phyloP scores from a whole-genome alignment of 1,140 invertebrate species.

The Macrostomum lignano region DNA sequence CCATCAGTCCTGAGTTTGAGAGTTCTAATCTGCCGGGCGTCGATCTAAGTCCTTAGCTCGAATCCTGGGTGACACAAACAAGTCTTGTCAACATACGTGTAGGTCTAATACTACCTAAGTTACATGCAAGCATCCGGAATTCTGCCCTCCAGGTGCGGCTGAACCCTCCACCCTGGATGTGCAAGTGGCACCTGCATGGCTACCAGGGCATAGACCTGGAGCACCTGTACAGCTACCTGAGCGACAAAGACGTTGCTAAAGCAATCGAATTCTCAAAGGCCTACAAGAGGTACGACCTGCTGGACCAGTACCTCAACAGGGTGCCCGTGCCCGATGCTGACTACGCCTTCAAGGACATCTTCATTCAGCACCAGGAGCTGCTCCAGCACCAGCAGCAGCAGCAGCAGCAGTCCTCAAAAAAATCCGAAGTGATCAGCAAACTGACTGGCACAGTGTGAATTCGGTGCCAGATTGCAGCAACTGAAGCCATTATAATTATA shows the following conservation, averaged over 20 bases:
- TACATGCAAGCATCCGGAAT: no score
- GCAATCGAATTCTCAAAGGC: no score
- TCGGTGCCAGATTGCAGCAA: no score
- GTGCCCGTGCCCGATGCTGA: not conserved
- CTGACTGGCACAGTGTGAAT: no score
- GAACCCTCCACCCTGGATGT: not conserved
- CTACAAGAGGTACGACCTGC: constrained; percentile 1
- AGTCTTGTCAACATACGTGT: no score
- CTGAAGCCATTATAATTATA: no score
- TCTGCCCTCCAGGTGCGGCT: not conserved
- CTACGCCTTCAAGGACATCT: not conserved
- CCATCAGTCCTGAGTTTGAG: no score
- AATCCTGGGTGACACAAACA: no score
- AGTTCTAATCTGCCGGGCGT: no score
- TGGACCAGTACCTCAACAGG: not conserved
- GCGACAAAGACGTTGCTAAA: not conserved
- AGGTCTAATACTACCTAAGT: no score
- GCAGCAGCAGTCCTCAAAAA: not conserved
- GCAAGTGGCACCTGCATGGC: not conserved
- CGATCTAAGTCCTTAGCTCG: no score
- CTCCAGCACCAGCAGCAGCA: not conserved
- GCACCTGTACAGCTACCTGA: not conserved
- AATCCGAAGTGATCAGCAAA: no score
- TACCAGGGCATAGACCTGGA: not conserved
- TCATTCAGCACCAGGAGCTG: not conserved